phyloP scores from a whole-genome alignment of 1,140 invertebrate species.

The Gonatopus flavifemur region DNA sequence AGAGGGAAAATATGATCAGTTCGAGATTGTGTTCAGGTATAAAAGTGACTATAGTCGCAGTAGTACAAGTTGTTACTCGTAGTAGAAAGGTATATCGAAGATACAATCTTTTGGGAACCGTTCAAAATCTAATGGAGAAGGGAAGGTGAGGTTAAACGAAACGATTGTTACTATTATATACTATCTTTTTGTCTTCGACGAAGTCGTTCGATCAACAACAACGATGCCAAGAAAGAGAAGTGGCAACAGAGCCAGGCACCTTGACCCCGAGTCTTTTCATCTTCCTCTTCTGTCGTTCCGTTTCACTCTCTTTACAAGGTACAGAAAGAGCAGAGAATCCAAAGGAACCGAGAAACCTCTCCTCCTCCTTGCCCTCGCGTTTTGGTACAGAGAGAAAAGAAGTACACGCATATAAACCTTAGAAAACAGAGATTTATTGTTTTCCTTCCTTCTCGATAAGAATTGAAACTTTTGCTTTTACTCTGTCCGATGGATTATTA shows the following conservation, averaged over 20 bases:
- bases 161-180: too few species aligned
- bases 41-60: not conserved
- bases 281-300: constrained; percentile 4
- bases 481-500: too few species aligned
- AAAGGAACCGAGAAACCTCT: constrained; percentile 3
- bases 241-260: constrained; percentile 36
- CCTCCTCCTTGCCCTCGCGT: not conserved
- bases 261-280: constrained; percentile 30
- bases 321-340: too few species aligned
- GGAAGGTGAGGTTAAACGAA: constrained; percentile 5
- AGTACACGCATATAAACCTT: too few species aligned
- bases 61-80: not conserved
- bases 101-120: too few species aligned
- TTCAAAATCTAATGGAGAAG: constrained; percentile 17
- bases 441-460: too few species aligned
- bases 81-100: not conserved
- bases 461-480: too few species aligned
- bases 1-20: too few species aligned
- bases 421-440: too few species aligned
- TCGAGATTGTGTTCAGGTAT: not conserved
- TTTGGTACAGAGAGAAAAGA: too few species aligned
- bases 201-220: constrained; percentile 24
- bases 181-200: constrained; percentile 12
- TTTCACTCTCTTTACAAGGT: not conserved
- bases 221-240: constrained; percentile 32